Percentiles rank a stretch among this genome's conserved stretches.
Evolutionary conservation across 1,140 invertebrate species (phyloP).

Genomic region (Cherax quadricarinatus): DNA sequence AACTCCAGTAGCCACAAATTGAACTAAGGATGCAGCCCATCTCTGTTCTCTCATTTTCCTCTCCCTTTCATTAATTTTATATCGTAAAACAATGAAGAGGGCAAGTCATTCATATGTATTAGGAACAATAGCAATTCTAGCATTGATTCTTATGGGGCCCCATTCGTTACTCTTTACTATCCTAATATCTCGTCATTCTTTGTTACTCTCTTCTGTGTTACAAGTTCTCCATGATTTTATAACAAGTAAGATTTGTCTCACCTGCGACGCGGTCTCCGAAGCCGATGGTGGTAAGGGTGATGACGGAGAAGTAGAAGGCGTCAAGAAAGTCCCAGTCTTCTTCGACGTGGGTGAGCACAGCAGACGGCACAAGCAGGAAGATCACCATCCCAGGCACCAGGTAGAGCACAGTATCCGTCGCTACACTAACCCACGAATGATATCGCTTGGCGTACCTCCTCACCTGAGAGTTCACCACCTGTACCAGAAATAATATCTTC

Average conservation of each 20-base stretch:
- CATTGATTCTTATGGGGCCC: too few relatives aligned
- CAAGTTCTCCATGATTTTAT: too few relatives aligned
- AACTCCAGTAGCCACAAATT: too few relatives aligned
- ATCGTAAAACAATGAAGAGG: too few relatives aligned
- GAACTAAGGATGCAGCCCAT: too few relatives aligned
- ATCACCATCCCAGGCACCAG: conserved; percentile 78
- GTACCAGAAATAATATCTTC: neutral
- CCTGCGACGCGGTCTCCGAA: conserved; percentile 71
- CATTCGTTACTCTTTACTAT: too few relatives aligned
- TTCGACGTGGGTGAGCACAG: conserved; percentile 79
- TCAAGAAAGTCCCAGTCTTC: conserved; percentile 80
- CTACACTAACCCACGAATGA: conserved; percentile 26
- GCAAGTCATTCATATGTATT: too few relatives aligned
- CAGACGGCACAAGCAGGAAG: conserved; percentile 77
- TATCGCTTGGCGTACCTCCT: conserved; percentile 38
- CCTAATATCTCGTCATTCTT: too few relatives aligned
- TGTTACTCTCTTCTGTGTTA: too few relatives aligned
- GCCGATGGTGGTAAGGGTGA: conserved; percentile 79
- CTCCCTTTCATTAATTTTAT: too few relatives aligned
- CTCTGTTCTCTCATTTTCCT: too few relatives aligned
- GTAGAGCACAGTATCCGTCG: conserved; percentile 64
- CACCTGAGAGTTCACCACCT: conserved; percentile 35
- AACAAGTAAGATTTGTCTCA: neutral
- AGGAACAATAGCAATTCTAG: too few relatives aligned
- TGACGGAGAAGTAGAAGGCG: conserved; percentile 80